Conservation (phyloP, 53 echinoderm and acorn worm genomes). For the Zoroaster sp. region DNA sequence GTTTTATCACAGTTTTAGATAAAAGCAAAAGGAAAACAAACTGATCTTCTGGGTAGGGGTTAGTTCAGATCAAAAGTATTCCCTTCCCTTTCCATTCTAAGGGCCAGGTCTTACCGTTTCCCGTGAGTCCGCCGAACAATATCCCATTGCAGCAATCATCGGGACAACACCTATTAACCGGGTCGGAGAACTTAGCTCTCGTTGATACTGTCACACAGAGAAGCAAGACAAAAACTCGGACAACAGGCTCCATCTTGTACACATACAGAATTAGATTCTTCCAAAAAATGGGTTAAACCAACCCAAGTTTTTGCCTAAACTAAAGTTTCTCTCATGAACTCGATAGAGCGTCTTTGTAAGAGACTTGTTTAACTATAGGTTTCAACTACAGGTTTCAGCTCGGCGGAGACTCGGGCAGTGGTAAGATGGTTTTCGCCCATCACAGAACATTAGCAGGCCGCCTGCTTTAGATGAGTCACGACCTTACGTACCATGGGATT, state of each 20-base stretch:
- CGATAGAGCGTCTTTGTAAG: background rate
- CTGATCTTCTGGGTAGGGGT: too few species aligned
- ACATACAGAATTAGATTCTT: background rate
- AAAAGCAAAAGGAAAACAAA: too few species aligned
- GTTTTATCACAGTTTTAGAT: too few species aligned
- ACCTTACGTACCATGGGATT: background rate
- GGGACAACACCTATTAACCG: background rate
- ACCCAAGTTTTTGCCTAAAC: background rate
- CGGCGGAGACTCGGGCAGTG: background rate
- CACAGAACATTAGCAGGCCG: background rate
- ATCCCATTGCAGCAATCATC: constrained; percentile 38
- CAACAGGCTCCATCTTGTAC: background rate
- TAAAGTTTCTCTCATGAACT: background rate
- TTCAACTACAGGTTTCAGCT: too few species aligned
- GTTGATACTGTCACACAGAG: background rate
- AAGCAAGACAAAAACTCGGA: background rate
- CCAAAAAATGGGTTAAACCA: background rate
- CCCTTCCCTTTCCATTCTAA: background rate
- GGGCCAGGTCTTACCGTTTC: constrained; percentile 6
- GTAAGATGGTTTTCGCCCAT: background rate
- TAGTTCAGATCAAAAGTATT: too few species aligned
- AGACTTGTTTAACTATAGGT: too few species aligned
- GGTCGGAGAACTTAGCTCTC: background rate
- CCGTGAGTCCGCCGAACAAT: constrained; percentile 38
- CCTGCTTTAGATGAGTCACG: background rate